Evolutionary conservation across 2,888 invertebrate genomes (phyloP).

Genomic region (Idaea aversata): DNA sequence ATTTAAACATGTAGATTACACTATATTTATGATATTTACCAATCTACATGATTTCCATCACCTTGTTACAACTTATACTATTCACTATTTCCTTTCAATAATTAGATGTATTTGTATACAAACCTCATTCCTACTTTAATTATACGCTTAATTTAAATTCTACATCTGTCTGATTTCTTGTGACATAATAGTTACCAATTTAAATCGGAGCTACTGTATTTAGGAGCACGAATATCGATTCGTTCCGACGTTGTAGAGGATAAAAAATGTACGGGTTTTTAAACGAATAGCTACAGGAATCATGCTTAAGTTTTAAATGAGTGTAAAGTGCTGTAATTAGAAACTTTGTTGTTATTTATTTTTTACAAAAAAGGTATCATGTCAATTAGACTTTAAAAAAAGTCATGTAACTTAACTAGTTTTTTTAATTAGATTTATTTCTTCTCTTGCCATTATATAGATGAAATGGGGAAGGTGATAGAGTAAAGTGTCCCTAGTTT

Average conservation of each 20-base stretch:
- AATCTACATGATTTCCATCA: neutral
- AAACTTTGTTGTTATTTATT: neutral
- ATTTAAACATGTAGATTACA: no score
- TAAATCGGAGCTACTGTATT: conserved; percentile 61
- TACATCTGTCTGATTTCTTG: conserved; percentile 14
- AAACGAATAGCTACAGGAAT: conserved; percentile 14
- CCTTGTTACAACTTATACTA: conserved; percentile 2
- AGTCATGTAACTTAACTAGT: neutral
- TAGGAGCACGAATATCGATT: conserved; percentile 71
- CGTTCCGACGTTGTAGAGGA: conserved; percentile 49
- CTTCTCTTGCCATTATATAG: no score
- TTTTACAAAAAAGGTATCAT: conserved; percentile 40
- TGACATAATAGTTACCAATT: conserved; percentile 17
- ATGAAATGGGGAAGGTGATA: no score
- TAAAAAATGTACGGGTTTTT: conserved; percentile 2
- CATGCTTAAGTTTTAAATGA: neutral
- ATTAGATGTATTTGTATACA: conserved; percentile 8
- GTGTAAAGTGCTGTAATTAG: neutral
- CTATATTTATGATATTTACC: no score
- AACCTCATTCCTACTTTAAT: conserved; percentile 9
- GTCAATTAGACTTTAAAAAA: conserved; percentile 47
- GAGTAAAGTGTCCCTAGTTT: no score
- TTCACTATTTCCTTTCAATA: conserved; percentile 5
- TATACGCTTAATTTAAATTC: conserved; percentile 11
- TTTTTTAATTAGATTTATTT: no score